Base-by-base conservation (phyloP, 1,140 invertebrate species). In the Bombus haemorrhoidalis region DNA sequence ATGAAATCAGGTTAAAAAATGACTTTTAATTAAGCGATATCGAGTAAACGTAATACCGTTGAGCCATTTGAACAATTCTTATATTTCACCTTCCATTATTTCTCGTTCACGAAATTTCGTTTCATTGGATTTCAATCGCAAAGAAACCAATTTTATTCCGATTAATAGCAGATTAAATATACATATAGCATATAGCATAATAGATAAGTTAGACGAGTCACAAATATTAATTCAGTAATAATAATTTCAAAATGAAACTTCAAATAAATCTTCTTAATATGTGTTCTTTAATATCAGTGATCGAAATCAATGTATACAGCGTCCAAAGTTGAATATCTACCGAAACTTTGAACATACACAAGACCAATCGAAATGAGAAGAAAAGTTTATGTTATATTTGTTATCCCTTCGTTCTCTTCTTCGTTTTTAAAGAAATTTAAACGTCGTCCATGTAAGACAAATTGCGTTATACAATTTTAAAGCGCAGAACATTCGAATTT, bases 1-100 rank as follows among this genome's bases (percentile, higher is more conserved):
- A 83, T 66, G 68, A 5, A 41, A 81, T n/a, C 53, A 9, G 13
- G 22, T 39, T 18, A 73, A 81, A 69, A 53, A 39, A n/a, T 68
- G 47, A n/a, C 34, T 66, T 28, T 77, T 82, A 82, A 82, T 82
- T 83, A 83, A 66, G 22, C 34, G 6, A 18, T 9, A 39, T 71
- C 28, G 6, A 28, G 34, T 47, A 62, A 34, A 34, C 57, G 37
- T 34, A 34, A 68, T 59, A 41, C 32, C 68, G n/a, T 39, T 32
- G 12, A 22, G 1, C 22, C 62, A 15, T 3, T 57, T 32, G 22
- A 32, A 4, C 28, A 8, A 12, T 41, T 66, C 12, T 43, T 57
- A 10, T 10, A 69, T 34, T 69, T 25, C 8, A 47, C 10, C 66
- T 68, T 64, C 32, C 28, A 43, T 68, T 69, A 43, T 43, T 83